Base-by-base conservation (phyloP, 2,113 vertebrate species). In the Rattus norvegicus region DNA sequence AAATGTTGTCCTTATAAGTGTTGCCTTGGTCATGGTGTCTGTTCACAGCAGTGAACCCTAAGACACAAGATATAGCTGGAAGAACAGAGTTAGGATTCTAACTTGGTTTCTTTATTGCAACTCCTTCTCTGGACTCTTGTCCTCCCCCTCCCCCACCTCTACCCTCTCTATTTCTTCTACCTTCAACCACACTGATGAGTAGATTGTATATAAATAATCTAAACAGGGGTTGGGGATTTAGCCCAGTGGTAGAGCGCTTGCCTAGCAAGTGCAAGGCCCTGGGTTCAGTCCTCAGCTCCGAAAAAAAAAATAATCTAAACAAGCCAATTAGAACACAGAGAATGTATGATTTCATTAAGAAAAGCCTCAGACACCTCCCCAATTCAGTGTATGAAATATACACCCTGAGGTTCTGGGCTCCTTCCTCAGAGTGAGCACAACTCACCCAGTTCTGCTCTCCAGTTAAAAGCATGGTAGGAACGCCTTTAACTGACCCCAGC, bases 301-400 rank as follows among this genome's bases (percentile, higher is more conserved):
- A n/a, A n/a, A n/a, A n/a, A n/a, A n/a, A n/a, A 85, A 47, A 81
- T 93, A 36, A 93, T 28, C 79, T 52, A 69, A 83, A 69, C 36
- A 72, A 84, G 33, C 72, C 39, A 79, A 84, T 91, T 79, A 93
- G 89, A 79, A 92, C 33, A 79, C 8, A 93, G 52, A 93, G 30
- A 88, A 63, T 84, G 11, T 47, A 63, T 33, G 36, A 39, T 52
- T 92, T 75, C 69, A 54, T 61, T 85, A 90, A 88, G 59, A 94
- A 85, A 92, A 73, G 14, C 52, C 11, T 72, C 86, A 86, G 59
- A 63, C 36, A 39, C 56, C n/a, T 26, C 79, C 20, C 28, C 22
- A 28, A 43, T 81, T 81, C 19, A 61, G 54, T 39, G 33, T 59
- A 59, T n/a, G 12, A 61, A 39, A 26, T 61, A 26, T 7, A 24